Percentiles rank a stretch among this genome's conserved stretches.
Evolutionary conservation across 2,113 vertebrate species (phyloP).

Genomic region (Sciurus niger): DNA sequence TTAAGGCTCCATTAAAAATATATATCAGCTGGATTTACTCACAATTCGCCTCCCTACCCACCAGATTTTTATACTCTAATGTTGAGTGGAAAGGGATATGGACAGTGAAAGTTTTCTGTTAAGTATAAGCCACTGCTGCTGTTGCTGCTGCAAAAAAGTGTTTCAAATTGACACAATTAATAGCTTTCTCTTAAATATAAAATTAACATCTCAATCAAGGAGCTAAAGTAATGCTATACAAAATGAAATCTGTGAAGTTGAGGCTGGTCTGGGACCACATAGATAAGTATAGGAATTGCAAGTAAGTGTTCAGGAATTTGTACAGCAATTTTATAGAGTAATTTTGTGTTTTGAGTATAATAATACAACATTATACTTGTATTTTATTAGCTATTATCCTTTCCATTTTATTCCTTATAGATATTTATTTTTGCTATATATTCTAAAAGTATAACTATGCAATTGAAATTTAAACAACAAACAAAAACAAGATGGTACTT

Average conservation of each 20-base stretch:
- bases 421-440: not conserved
- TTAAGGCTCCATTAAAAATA: not conserved
- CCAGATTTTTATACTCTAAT: not conserved
- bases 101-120: not conserved
- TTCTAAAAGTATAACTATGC: not conserved
- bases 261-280: not conserved
- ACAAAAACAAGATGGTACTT: not conserved
- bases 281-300: not conserved
- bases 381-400: not conserved
- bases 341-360: conserved; percentile 3
- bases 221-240: not conserved
- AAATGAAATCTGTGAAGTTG: not conserved
- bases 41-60: not conserved
- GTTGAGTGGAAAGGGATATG: not conserved
- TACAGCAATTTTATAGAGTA: not conserved
- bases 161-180: not conserved
- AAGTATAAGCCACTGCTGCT: not conserved
- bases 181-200: not conserved
- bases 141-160: not conserved
- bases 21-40: not conserved
- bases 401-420: not conserved
- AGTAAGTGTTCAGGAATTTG: not conserved
- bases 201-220: not conserved
- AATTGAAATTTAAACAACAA: not conserved
- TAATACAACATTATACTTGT: not conserved